Base-by-base conservation (phyloP, 2,888 invertebrate species). In the Ophonus ardosiacus region DNA sequence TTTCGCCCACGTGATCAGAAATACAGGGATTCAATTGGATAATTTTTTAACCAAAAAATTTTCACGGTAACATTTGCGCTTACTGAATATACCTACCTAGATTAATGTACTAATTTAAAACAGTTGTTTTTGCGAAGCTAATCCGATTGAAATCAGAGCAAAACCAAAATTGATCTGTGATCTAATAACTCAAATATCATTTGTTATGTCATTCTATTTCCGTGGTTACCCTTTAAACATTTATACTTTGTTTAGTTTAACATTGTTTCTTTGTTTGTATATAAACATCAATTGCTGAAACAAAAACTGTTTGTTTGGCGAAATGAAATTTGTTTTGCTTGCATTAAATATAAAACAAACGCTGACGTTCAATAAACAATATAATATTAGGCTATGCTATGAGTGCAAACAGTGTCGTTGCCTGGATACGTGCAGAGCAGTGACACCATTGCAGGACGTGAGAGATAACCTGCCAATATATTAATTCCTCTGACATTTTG, bases 381-480 rank as follows among this genome's bases (percentile, higher is more conserved):
- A 38, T 68, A 15, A 68, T 68, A 40, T 38, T 68, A 38, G 68
- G 10, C 40, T 8, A 8, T 10, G 3, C 40, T 8, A 8, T 10
- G 38, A 68, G 6, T 68, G 68, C 8, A 68, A 68, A 68, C 68
- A 68, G 24, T 68, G 13, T 7, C 38, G 68, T 10, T 8, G 18
- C 24, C 3, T 24, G 56, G 18, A n/a, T 57, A 31, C 31, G 43
- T 8, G 8, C 78, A 31, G 31, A 31, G 21, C 7, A 57, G n/a
- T 57, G 57, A 78, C 78, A 31, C 56, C 13, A 57, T 57, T 78
- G 57, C 59, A 56, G 57, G 21, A 57, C 56, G 24, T 56, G 78
- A 78, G 78, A 78, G 78, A 78, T 78, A 78, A 57, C 78, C 78
- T 78, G 78, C 78, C 56, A 78, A 78, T 78, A 78, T 78, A 78